These are phyloP conservation scores for Baronia brevicornis DNA, from an alignment of 2,888 invertebrate genomes.

Conservation along the genomic window DNA sequence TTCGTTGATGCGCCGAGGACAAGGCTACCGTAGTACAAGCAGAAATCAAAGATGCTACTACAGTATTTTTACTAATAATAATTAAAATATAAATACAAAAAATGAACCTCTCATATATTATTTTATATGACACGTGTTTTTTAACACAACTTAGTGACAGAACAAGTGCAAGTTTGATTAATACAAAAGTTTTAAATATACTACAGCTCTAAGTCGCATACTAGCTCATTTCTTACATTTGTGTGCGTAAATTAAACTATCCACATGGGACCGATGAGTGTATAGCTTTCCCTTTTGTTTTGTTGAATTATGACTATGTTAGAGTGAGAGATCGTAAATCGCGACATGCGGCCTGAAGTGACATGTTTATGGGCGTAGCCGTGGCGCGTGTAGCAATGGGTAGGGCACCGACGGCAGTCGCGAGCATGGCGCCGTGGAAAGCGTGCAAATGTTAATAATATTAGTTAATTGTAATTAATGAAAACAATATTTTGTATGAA, in stretches of 20 bases:
- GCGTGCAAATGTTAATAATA: constrained; percentile 20
- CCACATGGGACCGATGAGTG: constrained; percentile 72
- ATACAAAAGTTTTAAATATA: constrained; percentile 39
- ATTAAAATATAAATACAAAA: neutral
- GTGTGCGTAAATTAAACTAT: constrained; percentile 75
- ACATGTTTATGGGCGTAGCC: constrained; percentile 76
- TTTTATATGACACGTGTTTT: constrained; percentile 1
- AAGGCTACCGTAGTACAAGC: constrained; percentile 50
- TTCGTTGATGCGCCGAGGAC: constrained; percentile 53
- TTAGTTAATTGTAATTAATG: too few species aligned
- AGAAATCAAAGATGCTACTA: constrained; percentile 28
- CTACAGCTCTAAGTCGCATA: constrained; percentile 51
- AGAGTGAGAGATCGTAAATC: constrained; percentile 75
- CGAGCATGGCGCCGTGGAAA: constrained; percentile 60
- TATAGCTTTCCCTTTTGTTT: constrained; percentile 76
- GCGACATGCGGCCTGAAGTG: constrained; percentile 60
- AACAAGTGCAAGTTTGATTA: too few species aligned
- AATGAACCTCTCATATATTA: neutral
- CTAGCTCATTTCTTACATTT: constrained; percentile 63
- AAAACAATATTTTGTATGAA: too few species aligned
- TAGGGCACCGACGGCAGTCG: constrained; percentile 64
- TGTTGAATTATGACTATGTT: constrained; percentile 68
- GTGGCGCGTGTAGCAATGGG: constrained; percentile 46
- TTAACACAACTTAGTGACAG: too few species aligned
- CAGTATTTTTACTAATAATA: neutral